Conservation (phyloP, 1,140 invertebrate species). For the Sitobion miscanthi region DNA sequence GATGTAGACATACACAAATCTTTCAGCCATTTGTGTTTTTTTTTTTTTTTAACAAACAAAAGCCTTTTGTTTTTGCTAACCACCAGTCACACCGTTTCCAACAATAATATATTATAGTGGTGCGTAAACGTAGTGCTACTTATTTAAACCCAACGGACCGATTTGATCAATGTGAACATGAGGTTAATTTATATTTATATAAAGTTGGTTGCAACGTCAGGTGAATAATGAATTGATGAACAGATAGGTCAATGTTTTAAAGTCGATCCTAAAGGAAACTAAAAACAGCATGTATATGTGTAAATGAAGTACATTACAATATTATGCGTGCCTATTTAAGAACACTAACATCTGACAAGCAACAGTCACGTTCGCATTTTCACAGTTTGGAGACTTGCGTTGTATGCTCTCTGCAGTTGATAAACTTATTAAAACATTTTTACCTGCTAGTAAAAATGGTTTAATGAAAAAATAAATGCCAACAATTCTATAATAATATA, state of each 20-base stretch:
- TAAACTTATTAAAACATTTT: no score
- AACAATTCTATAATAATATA: no score
- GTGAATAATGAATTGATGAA: background rate
- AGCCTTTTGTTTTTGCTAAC: background rate
- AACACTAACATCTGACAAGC: no score
- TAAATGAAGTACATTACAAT: no score
- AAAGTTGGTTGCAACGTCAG: background rate
- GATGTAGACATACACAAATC: background rate
- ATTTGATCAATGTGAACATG: background rate
- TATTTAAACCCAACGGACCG: background rate
- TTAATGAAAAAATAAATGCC: no score
- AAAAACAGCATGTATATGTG: background rate
- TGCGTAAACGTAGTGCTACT: background rate
- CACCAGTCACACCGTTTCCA: background rate
- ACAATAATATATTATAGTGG: background rate
- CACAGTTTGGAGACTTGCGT: no score
- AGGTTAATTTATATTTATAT: slow-evolving; percentile 1
- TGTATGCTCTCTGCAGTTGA: no score
- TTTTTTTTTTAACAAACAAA: background rate
- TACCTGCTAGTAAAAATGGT: no score
- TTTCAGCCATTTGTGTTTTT: background rate
- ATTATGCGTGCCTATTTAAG: no score
- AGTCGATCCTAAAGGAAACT: background rate
- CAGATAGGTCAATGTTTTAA: background rate
- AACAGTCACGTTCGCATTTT: no score